phyloP scores from a whole-genome alignment of 2,888 invertebrate genomes.

The Dasysyrphus albostriatus region DNA sequence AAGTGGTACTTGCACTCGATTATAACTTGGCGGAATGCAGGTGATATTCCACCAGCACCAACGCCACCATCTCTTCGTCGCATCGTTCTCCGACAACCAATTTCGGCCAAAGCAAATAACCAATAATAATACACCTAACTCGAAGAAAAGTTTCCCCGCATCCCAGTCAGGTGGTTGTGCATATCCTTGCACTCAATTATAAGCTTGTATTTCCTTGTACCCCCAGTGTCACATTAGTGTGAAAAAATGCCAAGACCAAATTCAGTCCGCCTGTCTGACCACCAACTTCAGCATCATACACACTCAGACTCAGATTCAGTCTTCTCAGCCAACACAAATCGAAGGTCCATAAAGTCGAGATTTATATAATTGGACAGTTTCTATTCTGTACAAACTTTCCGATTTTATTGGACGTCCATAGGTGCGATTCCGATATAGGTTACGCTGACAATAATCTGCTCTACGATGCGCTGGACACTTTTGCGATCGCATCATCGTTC shows the following conservation, averaged over 20 bases:
- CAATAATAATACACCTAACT: slow-evolving; percentile 67
- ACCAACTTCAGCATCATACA: neutral
- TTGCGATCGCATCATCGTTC: slow-evolving; percentile 61
- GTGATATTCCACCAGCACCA: slow-evolving; percentile 51
- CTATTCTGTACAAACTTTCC: slow-evolving; percentile 73
- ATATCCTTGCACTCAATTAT: slow-evolving; percentile 71
- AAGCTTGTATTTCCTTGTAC: slow-evolving; percentile 65
- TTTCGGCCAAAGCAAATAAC: slow-evolving; percentile 55
- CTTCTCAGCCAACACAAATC: slow-evolving; percentile 1
- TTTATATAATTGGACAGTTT: slow-evolving; percentile 76
- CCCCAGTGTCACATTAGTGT: slow-evolving; percentile 62
- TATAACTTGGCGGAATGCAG: slow-evolving; percentile 69
- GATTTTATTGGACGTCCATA: slow-evolving; percentile 72
- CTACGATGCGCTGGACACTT: slow-evolving; percentile 68
- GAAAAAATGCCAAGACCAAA: slow-evolving; percentile 54
- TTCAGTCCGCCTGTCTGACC: slow-evolving; percentile 25
- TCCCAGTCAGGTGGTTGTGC: slow-evolving; percentile 40
- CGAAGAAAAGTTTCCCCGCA: slow-evolving; percentile 6
- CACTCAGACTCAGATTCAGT: neutral
- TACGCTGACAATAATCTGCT: slow-evolving; percentile 74
- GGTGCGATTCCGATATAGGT: slow-evolving; percentile 73
- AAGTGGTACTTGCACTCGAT: slow-evolving; percentile 69
- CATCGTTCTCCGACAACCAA: slow-evolving; percentile 20
- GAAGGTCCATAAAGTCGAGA: slow-evolving; percentile 63
- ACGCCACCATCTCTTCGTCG: neutral